These are phyloP conservation scores for Lochmaea crataegi DNA, from an alignment of 2,888 invertebrate genomes.

Conservation along the genomic window DNA sequence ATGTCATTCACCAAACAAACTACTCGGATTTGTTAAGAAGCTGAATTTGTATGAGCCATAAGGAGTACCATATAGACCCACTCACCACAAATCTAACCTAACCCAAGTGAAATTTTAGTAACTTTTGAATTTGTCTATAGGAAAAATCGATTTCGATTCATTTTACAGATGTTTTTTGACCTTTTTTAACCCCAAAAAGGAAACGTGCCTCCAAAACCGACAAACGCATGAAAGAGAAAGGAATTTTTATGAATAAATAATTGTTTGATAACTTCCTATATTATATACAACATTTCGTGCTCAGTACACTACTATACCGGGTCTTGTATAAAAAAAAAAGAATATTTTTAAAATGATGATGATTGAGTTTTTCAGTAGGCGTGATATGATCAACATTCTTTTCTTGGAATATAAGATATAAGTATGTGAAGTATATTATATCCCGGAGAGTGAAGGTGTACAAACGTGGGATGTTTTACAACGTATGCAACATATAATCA, in stretches of 20 bases:
- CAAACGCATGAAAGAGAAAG: constrained; percentile 4
- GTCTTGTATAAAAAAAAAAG: background rate
- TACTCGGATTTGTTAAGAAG: no score
- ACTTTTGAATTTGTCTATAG: no score
- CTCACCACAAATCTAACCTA: no score
- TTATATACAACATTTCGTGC: background rate
- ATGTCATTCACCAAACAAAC: no score
- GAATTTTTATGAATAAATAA: background rate
- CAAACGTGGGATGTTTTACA: constrained; percentile 33
- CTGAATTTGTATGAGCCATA: no score
- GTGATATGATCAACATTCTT: background rate
- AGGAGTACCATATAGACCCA: no score
- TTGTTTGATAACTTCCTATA: background rate
- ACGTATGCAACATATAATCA: constrained; percentile 33
- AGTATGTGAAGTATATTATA: constrained; percentile 2
- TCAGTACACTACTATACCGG: background rate
- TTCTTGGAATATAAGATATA: background rate
- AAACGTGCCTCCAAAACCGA: background rate
- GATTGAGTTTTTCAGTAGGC: constrained; percentile 7
- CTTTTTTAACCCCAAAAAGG: background rate
- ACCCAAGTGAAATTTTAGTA: no score
- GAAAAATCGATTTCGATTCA: no score
- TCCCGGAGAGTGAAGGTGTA: constrained; percentile 14
- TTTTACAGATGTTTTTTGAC: no score
- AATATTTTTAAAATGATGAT: background rate